A percentile compares a stretch with the other conserved stretches of the same genome.
Evolutionary conservation across 2,113 vertebrate genomes (phyloP).

Genomic region (Pollimyrus isidori): DNA sequence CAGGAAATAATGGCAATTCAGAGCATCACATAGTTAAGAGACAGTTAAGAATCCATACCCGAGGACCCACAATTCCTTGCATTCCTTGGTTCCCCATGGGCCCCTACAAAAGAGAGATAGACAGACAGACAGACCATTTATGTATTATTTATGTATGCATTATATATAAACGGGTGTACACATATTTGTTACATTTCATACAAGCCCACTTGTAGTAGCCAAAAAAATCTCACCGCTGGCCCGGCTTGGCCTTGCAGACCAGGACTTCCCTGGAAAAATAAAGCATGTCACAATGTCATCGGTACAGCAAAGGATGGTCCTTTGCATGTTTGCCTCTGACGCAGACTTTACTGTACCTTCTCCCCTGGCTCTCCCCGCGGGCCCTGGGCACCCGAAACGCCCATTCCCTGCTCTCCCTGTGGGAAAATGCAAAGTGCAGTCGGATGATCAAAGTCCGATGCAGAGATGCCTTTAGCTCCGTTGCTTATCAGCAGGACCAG

Average conservation of each 20-base stretch:
- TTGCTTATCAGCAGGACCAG: not conserved
- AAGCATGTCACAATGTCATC: not conserved
- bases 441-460: not conserved
- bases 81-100: slow-evolving; percentile 55
- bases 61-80: slow-evolving; percentile 53
- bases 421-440: slow-evolving; percentile 16
- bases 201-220: not conserved
- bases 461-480: not conserved
- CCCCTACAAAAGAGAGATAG: slow-evolving; percentile 45
- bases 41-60: slow-evolving; percentile 44
- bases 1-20: not conserved
- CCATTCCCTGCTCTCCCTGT: slow-evolving; percentile 67
- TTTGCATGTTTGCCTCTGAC: not conserved
- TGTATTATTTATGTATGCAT: not conserved
- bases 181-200: not conserved
- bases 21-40: not conserved
- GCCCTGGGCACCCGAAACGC: slow-evolving; percentile 62
- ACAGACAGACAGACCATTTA: not conserved
- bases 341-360: slow-evolving; percentile 53
- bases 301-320: not conserved
- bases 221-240: slow-evolving; percentile 57
- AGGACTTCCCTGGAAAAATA: slow-evolving; percentile 59
- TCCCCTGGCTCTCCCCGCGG: slow-evolving; percentile 58
- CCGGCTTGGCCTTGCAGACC: slow-evolving; percentile 64
- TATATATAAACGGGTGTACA: not conserved